These are phyloP conservation scores for Brachynemurus nebulosus DNA, from an alignment of 2,888 invertebrate genomes.

Conservation along the genomic window DNA sequence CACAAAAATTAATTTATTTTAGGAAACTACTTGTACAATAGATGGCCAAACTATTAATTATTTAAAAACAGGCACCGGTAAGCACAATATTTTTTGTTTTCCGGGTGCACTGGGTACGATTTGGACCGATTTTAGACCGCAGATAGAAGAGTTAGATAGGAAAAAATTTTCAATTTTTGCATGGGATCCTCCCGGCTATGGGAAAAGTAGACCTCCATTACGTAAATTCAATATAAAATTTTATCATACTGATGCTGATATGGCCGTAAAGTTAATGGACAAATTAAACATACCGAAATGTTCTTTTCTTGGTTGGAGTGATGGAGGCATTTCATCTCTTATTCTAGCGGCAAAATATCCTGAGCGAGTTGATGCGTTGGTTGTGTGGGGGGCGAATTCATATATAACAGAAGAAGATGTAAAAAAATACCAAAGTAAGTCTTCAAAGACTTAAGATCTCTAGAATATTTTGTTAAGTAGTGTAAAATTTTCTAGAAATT, in stretches of 20 bases:
- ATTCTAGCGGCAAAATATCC: slow-evolving; percentile 62
- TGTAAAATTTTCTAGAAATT: too few relatives aligned
- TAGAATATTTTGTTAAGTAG: too few relatives aligned
- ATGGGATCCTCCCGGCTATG: slow-evolving; percentile 84
- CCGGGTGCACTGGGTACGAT: slow-evolving; percentile 73
- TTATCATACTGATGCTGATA: slow-evolving; percentile 58
- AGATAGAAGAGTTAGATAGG: slow-evolving; percentile 49
- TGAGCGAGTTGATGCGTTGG: slow-evolving; percentile 50
- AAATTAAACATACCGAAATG: slow-evolving; percentile 51
- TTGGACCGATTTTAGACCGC: slow-evolving; percentile 72
- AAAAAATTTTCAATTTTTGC: slow-evolving; percentile 49
- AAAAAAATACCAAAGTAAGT: slow-evolving; percentile 43
- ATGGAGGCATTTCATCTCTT: slow-evolving; percentile 69
- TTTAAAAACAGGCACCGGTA: slow-evolving; percentile 44
- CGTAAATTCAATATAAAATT: slow-evolving; percentile 57
- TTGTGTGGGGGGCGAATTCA: slow-evolving; percentile 67
- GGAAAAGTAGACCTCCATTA: slow-evolving; percentile 64
- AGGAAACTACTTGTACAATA: slow-evolving; percentile 52
- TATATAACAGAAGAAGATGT: slow-evolving; percentile 58
- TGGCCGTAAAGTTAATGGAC: slow-evolving; percentile 58
- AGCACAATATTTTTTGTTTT: slow-evolving; percentile 48
- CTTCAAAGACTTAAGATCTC: too few relatives aligned
- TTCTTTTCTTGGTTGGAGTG: slow-evolving; percentile 80
- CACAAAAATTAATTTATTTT: too few relatives aligned
- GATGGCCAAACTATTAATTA: slow-evolving; percentile 46